phyloP scores from a whole-genome alignment of 2,888 invertebrate genomes.

The Lycia hirtaria region DNA sequence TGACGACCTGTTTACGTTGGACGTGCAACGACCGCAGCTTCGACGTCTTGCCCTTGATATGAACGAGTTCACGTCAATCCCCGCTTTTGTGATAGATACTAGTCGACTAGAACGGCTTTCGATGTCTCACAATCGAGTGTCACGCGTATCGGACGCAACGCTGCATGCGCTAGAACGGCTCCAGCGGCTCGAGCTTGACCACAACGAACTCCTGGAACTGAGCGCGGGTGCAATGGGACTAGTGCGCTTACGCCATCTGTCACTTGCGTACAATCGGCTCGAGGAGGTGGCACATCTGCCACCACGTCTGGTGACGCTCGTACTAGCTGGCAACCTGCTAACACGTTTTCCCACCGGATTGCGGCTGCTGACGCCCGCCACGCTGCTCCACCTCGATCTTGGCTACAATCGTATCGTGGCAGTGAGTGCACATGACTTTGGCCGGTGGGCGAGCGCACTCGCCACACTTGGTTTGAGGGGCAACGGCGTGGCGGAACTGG shows the following conservation, averaged over 20 bases:
- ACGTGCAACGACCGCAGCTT: conserved; percentile 88
- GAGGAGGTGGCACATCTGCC: conserved; percentile 81
- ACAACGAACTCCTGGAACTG: conserved; percentile 87
- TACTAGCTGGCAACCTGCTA: conserved; percentile 90
- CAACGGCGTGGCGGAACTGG: conserved; percentile 89
- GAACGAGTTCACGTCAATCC: conserved; percentile 88
- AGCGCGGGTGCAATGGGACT: conserved; percentile 87
- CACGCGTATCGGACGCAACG: conserved; percentile 86
- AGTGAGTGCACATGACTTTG: conserved; percentile 88
- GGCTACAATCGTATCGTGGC: conserved; percentile 92
- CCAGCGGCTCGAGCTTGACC: conserved; percentile 91
- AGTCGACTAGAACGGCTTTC: conserved; percentile 90
- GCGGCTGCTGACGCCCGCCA: conserved; percentile 85
- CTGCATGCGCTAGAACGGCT: conserved; percentile 88
- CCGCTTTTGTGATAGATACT: conserved; percentile 86
- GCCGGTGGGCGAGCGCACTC: conserved; percentile 89
- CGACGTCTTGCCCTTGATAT: conserved; percentile 91
- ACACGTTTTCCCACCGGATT: conserved; percentile 87
- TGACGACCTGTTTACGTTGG: conserved; percentile 85
- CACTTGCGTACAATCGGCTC: conserved; percentile 91
- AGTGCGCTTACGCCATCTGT: conserved; percentile 88
- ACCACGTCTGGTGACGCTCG: conserved; percentile 88
- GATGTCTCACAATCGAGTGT: conserved; percentile 89
- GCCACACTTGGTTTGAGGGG: conserved; percentile 91
- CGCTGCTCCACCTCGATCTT: conserved; percentile 89